Percentiles rank a stretch among this genome's conserved stretches.
phyloP scores from a whole-genome alignment of 2,113 vertebrate genomes.

The Microtus richardsoni region DNA sequence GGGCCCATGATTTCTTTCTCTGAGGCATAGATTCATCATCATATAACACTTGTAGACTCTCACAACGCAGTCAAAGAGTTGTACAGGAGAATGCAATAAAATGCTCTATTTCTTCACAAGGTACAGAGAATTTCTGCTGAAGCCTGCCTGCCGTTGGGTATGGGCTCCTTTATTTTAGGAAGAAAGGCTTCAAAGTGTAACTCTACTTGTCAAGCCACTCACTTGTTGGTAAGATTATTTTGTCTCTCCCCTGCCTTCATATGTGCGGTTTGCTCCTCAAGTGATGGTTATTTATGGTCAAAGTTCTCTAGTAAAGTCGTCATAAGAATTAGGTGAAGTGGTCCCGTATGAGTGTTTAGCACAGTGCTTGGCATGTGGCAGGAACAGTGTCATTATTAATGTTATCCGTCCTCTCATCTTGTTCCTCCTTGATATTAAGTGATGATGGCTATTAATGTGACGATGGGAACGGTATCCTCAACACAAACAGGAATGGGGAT shows the following conservation, averaged over 20 bases:
- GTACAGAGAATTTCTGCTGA: not conserved
- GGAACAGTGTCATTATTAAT: not conserved
- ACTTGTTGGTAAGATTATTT: not conserved
- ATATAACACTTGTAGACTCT: not conserved
- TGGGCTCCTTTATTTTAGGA: not conserved
- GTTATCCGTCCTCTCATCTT: not conserved
- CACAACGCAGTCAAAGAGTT: not conserved
- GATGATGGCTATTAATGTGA: not conserved
- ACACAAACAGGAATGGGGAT: not conserved
- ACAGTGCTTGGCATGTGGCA: not conserved
- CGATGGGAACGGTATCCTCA: not conserved
- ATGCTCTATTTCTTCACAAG: not conserved
- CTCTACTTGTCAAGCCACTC: slow-evolving; percentile 1
- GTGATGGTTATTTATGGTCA: not conserved
- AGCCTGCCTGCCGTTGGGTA: not conserved
- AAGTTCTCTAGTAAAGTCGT: slow-evolving; percentile 5
- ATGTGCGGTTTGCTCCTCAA: slow-evolving; percentile 21
- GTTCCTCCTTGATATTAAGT: not conserved
- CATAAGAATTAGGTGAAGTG: not conserved
- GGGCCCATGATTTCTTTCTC: not conserved
- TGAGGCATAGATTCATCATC: not conserved
- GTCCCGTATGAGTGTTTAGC: not conserved
- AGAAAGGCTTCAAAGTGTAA: slow-evolving; percentile 11
- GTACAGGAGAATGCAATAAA: not conserved
- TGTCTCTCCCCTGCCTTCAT: not conserved